Conservation (phyloP, 2,888 invertebrate species). For the Troilus luridus region DNA sequence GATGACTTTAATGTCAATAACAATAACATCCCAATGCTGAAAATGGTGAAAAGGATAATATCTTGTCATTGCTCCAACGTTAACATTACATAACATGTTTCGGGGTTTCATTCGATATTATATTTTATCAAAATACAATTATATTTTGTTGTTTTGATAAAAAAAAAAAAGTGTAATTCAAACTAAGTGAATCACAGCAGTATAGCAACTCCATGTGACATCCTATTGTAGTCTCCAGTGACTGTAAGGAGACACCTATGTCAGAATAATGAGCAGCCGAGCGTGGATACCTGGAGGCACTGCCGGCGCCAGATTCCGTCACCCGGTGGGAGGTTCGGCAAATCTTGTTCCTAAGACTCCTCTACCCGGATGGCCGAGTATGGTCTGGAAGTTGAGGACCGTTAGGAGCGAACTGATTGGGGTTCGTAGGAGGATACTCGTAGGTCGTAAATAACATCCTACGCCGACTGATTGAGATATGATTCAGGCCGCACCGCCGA, state of each 20-base stretch:
- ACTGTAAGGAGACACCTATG: not conserved
- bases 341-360: not conserved
- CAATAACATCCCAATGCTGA: too few species aligned
- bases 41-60: too few species aligned
- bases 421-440: slow-evolving; percentile 14
- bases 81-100: too few species aligned
- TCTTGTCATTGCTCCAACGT: too few species aligned
- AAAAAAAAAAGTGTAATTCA: too few species aligned
- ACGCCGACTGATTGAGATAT: not conserved
- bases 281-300: not conserved
- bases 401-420: slow-evolving; percentile 14
- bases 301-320: not conserved
- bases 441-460: slow-evolving; percentile 32
- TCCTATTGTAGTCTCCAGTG: not conserved
- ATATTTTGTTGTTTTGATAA: too few species aligned
- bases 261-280: not conserved
- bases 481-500: not conserved
- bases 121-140: too few species aligned
- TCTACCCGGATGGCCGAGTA: not conserved
- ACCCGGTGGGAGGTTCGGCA: not conserved
- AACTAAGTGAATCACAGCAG: too few species aligned
- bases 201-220: too few species aligned
- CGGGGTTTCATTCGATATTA: too few species aligned
- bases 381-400: slow-evolving; percentile 1
- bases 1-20: too few species aligned